Percentiles rank a stretch among this genome's conserved stretches.
These are phyloP conservation scores for Mesoclemmys tuberculata DNA, from an alignment of 2,113 vertebrate genomes.

Conservation along the genomic window DNA sequence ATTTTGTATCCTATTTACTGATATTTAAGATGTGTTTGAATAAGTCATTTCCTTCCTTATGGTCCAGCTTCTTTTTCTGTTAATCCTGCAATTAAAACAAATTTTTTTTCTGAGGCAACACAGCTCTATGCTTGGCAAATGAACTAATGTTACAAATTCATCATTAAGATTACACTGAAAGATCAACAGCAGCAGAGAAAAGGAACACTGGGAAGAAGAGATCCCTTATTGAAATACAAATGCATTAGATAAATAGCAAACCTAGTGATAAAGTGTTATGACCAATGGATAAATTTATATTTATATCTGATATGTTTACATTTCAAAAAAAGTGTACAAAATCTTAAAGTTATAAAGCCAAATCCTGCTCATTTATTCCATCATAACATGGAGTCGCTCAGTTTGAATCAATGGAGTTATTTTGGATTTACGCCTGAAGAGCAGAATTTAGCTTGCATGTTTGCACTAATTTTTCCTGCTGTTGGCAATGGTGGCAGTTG, in stretches of 20 bases:
- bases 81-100: neutral
- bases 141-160: neutral
- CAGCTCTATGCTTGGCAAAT: neutral
- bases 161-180: neutral
- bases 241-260: neutral
- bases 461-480: neutral
- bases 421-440: neutral
- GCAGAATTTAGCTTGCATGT: neutral
- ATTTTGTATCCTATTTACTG: constrained; percentile 29
- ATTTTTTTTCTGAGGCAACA: neutral
- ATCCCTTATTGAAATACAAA: neutral
- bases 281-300: neutral
- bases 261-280: neutral
- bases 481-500: neutral
- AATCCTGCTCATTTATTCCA: neutral
- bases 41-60: neutral
- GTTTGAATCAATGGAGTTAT: neutral
- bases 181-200: neutral
- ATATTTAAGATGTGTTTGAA: constrained; percentile 12
- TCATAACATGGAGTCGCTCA: neutral
- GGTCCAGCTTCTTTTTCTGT: constrained; percentile 5
- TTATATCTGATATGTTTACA: neutral
- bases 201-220: neutral
- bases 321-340: neutral
- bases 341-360: neutral